A percentile compares a stretch with the other conserved stretches of the same genome.
phyloP scores from a whole-genome alignment of 2,888 invertebrate species.

The Laspeyria flexula region DNA sequence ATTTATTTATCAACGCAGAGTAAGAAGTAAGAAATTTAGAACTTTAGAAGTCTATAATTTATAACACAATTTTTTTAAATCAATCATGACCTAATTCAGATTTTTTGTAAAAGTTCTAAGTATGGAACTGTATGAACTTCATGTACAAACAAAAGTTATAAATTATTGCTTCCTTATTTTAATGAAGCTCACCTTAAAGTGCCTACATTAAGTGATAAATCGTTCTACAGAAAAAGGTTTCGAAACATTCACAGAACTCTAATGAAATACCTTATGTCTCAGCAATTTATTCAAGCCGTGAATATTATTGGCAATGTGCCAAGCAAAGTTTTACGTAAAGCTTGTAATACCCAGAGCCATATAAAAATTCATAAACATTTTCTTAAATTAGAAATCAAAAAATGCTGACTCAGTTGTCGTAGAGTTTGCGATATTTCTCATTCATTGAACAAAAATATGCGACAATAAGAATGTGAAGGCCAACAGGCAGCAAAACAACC shows the following conservation, averaged over 20 bases:
- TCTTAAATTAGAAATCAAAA: background rate
- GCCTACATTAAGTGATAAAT: no score
- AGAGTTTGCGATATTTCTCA: background rate
- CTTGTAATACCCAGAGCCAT: background rate
- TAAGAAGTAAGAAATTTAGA: no score
- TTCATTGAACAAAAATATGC: background rate
- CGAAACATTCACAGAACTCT: background rate
- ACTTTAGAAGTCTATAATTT: no score
- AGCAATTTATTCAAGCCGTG: background rate
- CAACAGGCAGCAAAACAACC: conserved; percentile 25
- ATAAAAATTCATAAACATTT: conserved; percentile 5
- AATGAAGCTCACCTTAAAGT: no score
- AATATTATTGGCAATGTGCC: background rate
- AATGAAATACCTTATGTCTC: conserved; percentile 12
- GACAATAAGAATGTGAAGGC: background rate
- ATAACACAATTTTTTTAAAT: no score
- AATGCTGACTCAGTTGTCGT: background rate
- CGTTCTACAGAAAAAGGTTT: no score
- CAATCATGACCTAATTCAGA: no score
- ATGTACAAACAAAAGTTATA: no score
- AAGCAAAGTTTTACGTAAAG: background rate
- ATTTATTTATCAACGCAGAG: background rate
- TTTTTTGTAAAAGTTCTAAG: no score
- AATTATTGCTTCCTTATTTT: no score
- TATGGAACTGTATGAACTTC: no score